Evolutionary conservation across 2,797 vertebrate species (phyloP).

Genomic region (Leucoraja ocellata): DNA sequence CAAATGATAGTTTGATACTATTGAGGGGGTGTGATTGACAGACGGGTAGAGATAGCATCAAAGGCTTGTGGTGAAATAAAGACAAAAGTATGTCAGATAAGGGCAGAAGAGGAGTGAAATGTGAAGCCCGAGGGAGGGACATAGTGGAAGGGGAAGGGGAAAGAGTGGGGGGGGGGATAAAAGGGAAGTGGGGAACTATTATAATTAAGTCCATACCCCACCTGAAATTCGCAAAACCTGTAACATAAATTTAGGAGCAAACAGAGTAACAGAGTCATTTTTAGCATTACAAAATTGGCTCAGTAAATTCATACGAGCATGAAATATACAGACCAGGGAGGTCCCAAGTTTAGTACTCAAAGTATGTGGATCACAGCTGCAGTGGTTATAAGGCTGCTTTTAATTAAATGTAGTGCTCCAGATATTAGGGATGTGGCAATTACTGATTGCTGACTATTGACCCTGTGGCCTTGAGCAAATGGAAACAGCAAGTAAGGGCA

Average conservation of each 20-base stretch:
- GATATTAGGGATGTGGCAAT: neutral
- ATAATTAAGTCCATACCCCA: neutral
- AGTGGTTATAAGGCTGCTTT: conserved; percentile 22
- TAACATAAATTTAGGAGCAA: neutral
- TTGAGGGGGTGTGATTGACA: no score
- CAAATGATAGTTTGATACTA: no score
- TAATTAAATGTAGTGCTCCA: neutral
- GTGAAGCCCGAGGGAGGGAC: no score
- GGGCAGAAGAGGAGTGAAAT: no score
- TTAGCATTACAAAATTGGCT: neutral
- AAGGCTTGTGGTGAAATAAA: no score
- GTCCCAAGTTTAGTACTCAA: neutral
- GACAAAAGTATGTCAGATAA: no score
- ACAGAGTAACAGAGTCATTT: neutral
- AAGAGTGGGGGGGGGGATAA: neutral
- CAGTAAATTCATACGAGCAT: neutral
- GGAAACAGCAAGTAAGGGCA: neutral
- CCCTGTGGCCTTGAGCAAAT: neutral
- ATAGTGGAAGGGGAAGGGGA: no score
- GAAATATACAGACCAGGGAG: neutral
- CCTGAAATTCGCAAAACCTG: neutral
- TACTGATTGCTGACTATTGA: neutral
- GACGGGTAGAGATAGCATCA: no score
- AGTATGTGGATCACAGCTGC: neutral
- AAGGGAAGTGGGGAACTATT: no score